phyloP scores from a whole-genome alignment of 1,140 invertebrate species.

The Trichoplusia ni region DNA sequence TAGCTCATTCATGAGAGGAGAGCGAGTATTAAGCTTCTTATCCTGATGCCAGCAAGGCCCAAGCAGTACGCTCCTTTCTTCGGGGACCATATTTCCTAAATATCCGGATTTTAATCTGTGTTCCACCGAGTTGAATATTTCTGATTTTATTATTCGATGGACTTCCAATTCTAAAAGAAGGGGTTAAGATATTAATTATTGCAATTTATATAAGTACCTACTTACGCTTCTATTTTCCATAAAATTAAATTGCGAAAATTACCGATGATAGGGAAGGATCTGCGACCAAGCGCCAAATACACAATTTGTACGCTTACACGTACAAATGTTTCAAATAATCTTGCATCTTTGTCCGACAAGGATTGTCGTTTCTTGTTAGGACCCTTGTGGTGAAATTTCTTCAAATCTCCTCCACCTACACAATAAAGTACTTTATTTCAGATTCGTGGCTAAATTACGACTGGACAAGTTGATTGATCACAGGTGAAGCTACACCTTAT shows the following conservation, averaged over 20 bases:
- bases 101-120: slow-evolving; percentile 63
- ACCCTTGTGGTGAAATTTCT: slow-evolving; percentile 83
- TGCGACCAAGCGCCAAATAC: slow-evolving; percentile 84
- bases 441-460: not conserved
- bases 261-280: slow-evolving; percentile 83
- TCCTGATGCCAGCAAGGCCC: slow-evolving; percentile 61
- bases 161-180: slow-evolving; percentile 75
- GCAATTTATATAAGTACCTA: not conserved
- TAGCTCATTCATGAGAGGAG: slow-evolving; percentile 73
- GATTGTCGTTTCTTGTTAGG: slow-evolving; percentile 80
- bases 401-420: slow-evolving; percentile 69
- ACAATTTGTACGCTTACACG: slow-evolving; percentile 83
- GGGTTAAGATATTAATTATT: not conserved
- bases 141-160: slow-evolving; percentile 83
- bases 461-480: not conserved
- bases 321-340: slow-evolving; percentile 83
- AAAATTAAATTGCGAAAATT: not conserved
- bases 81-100: slow-evolving; percentile 58
- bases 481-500: too few species aligned
- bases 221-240: not conserved
- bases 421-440: not conserved
- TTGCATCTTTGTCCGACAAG: slow-evolving; percentile 83
- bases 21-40: slow-evolving; percentile 66
- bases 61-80: slow-evolving; percentile 60
- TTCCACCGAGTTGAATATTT: slow-evolving; percentile 81